Conservation (phyloP, 2,113 vertebrate genomes). For the Pelmatolapia mariae region DNA sequence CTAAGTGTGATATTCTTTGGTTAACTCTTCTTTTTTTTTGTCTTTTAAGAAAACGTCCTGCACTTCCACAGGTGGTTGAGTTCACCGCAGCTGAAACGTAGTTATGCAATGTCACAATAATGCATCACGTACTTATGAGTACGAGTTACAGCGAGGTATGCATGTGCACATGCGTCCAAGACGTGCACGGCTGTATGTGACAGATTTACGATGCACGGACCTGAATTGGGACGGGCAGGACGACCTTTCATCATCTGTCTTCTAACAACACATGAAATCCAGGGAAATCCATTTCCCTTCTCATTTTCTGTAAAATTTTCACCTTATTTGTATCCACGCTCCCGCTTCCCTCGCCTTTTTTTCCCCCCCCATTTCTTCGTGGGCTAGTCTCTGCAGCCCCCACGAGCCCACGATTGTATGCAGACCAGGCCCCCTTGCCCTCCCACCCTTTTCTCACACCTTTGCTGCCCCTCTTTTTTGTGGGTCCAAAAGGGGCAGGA, state of each 20-base stretch:
- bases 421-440: neutral
- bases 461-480: constrained; percentile 11
- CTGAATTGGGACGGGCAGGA: constrained; percentile 38
- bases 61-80: neutral
- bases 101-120: constrained; percentile 20
- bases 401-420: neutral
- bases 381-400: neutral
- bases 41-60: neutral
- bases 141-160: neutral
- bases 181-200: neutral
- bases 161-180: neutral
- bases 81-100: neutral
- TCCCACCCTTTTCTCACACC: constrained; percentile 34
- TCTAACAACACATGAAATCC: constrained; percentile 42
- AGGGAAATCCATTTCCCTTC: constrained; percentile 25
- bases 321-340: constrained; percentile 8
- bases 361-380: neutral
- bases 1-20: neutral
- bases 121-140: neutral
- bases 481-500: constrained; percentile 24
- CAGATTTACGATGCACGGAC: constrained; percentile 45
- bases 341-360: neutral
- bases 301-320: constrained; percentile 53
- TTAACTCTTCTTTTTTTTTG: neutral
- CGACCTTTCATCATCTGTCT: constrained; percentile 45